A percentile compares a stretch with the other conserved stretches of the same genome.
Evolutionary conservation across 2,888 invertebrate genomes (phyloP).

Genomic region (Baronia brevicornis): DNA sequence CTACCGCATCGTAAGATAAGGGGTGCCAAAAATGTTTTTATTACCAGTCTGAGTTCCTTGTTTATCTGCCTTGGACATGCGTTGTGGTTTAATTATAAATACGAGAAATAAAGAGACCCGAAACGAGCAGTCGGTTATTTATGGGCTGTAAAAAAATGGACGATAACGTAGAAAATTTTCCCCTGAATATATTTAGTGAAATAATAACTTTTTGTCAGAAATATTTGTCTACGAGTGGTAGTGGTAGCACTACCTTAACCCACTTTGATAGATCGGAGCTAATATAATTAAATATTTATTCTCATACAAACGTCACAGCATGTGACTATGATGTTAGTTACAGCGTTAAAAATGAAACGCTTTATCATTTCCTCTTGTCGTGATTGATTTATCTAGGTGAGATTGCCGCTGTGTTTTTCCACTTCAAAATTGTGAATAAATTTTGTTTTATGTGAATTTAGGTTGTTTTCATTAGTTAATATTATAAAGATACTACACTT

Average conservation of each 20-base stretch:
- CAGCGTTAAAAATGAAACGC: conserved; percentile 35
- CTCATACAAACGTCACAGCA: conserved; percentile 40
- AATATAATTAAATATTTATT: conserved; percentile 38
- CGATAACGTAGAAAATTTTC: conserved; percentile 8
- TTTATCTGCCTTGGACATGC: no score
- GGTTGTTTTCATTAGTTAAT: no score
- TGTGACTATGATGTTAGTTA: conserved; percentile 46
- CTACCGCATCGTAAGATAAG: no score
- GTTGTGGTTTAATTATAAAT: no score
- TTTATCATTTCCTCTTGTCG: conserved; percentile 45
- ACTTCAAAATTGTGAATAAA: conserved; percentile 14
- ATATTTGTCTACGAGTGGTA: conserved; percentile 14
- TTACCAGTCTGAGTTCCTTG: no score
- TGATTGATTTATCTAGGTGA: conserved; percentile 65
- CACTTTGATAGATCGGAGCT: conserved; percentile 32
- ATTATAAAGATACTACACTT: no score
- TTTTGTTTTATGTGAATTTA: no score
- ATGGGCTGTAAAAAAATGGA: no score
- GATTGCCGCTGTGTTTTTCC: conserved; percentile 18
- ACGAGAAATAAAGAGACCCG: no score
- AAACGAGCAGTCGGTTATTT: no score
- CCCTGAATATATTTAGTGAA: conserved; percentile 10
- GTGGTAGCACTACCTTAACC: conserved; percentile 30
- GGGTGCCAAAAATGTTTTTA: no score
- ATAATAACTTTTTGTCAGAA: conserved; percentile 13